Conservation (phyloP, 2,797 vertebrate genomes). For the Macroramphosus scolopax region DNA sequence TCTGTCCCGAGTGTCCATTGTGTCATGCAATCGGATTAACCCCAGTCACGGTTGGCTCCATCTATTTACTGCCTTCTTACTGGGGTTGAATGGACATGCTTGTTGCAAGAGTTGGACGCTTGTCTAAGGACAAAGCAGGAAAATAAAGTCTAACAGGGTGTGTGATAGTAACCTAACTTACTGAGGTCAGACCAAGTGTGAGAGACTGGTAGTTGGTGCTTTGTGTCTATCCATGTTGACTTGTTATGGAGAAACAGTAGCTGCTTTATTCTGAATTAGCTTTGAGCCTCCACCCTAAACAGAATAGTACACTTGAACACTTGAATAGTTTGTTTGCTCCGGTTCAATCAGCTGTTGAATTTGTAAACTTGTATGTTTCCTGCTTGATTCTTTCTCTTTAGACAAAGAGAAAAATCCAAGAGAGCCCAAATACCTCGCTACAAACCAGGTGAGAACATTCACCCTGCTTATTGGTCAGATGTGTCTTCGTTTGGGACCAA, state of each 20-base stretch:
- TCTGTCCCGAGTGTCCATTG: slow-evolving; percentile 69
- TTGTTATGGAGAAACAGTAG: slow-evolving; percentile 3
- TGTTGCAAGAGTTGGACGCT: slow-evolving; percentile 46
- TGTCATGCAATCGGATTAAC: slow-evolving; percentile 74
- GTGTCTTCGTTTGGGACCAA: no score
- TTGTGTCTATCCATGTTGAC: slow-evolving; percentile 7
- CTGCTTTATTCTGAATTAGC: neutral
- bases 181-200: slow-evolving; percentile 57
- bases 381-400: no score
- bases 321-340: no score
- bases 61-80: slow-evolving; percentile 53
- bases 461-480: no score
- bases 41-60: slow-evolving; percentile 64
- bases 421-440: no score
- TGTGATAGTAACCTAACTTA: slow-evolving; percentile 49
- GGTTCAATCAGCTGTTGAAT: no score
- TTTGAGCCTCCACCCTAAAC: neutral
- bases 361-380: no score
- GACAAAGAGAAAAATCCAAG: no score
- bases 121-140: slow-evolving; percentile 45
- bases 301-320: no score
- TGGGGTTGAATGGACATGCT: slow-evolving; percentile 60
- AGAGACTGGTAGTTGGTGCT: neutral
- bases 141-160: slow-evolving; percentile 45
- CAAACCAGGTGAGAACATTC: no score